A percentile compares a stretch with the other conserved stretches of the same genome.
Conservation (phyloP, 2,113 vertebrate species). For the Crotalus viridis region DNA sequence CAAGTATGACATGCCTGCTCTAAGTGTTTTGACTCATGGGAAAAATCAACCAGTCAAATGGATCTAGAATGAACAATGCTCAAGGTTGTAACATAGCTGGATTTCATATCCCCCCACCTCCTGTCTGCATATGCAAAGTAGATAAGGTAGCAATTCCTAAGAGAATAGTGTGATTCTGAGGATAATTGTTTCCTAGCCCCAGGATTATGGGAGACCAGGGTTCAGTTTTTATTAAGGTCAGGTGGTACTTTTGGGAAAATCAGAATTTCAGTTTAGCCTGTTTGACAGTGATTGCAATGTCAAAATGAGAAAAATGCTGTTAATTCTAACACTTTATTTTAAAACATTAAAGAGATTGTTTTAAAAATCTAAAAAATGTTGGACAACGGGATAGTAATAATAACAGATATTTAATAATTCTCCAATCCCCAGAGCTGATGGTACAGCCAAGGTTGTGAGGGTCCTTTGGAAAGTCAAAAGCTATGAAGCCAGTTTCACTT, state of each 20-base stretch:
- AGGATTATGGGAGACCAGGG: background rate
- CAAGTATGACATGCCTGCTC: too few relatives aligned
- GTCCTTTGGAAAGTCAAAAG: background rate
- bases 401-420: too few relatives aligned
- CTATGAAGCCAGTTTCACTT: too few relatives aligned
- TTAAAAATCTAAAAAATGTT: too few relatives aligned
- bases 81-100: background rate
- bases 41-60: background rate
- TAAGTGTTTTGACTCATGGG: background rate
- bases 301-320: background rate
- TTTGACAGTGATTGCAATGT: background rate
- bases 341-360: too few relatives aligned
- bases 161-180: background rate
- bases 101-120: background rate
- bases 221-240: background rate
- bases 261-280: background rate
- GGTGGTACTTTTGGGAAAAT: background rate
- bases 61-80: background rate
- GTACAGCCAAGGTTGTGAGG: background rate
- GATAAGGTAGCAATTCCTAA: background rate
- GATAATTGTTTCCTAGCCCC: background rate
- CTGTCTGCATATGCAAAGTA: background rate
- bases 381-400: too few relatives aligned
- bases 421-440: too few relatives aligned
- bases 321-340: background rate